Conservation (phyloP, 2,888 invertebrate genomes). For the Drosophila neutralis region DNA sequence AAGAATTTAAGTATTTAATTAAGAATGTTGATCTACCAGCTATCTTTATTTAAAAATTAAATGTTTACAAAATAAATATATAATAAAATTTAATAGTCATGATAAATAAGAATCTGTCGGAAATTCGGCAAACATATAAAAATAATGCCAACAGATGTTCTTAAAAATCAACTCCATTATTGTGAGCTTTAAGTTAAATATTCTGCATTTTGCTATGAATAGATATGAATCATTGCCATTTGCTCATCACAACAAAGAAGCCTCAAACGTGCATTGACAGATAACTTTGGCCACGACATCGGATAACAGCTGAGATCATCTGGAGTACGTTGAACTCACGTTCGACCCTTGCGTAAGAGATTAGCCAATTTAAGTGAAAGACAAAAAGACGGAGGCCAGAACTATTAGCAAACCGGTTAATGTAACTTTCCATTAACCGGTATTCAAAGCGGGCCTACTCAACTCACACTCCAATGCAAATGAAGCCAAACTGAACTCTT, state of each 20-base stretch:
- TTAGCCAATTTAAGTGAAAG: constrained; percentile 55
- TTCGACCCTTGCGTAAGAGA: constrained; percentile 58
- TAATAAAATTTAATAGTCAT: background rate
- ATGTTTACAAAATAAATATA: background rate
- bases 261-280: background rate
- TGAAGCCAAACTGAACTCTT: constrained; percentile 23
- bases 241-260: constrained; percentile 13
- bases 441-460: constrained; percentile 35
- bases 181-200: background rate
- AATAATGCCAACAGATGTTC: background rate
- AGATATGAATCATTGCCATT: constrained; percentile 14
- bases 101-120: background rate
- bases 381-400: constrained; percentile 47
- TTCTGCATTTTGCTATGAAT: constrained; percentile 2
- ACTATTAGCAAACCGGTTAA: constrained; percentile 62
- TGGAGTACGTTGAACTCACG: constrained; percentile 38
- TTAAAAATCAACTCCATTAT: constrained; percentile 9
- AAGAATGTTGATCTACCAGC: background rate
- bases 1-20: background rate
- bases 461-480: constrained; percentile 29
- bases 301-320: constrained; percentile 41
- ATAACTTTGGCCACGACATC: constrained; percentile 11
- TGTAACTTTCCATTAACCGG: constrained; percentile 57
- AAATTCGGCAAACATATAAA: background rate
- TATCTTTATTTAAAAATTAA: background rate